Evolutionary conservation across 2,888 invertebrate species (phyloP), one percentile per base, ranked within the genome.

Genomic region (Cloeon dipterum): DNA sequence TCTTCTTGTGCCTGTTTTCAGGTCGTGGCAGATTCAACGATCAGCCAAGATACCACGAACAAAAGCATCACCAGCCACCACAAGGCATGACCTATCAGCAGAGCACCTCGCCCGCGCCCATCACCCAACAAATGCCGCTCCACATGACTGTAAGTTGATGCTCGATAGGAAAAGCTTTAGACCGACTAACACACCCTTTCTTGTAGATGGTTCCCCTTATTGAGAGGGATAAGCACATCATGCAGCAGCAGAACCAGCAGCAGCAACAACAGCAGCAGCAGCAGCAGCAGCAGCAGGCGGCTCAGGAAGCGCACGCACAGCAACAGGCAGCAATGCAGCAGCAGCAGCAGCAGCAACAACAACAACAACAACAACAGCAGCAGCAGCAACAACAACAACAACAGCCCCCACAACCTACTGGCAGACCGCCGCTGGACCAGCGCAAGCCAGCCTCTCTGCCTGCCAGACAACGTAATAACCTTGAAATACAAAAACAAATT

Each of bases 311-410:
- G 29, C 35, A 40, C 39, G 18, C 32, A 23, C 26, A 8, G 38
- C 42, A 16, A 44, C 49, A 49, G 40, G 42, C 41, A 37, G 47
- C 49, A 36, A 40, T 47, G 29, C 43, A 46, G 35, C 47, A 45
- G 17, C 47, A 46, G 20, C 42, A 42, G 18, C 42, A 42, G 32
- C 40, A 44, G 23, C 47, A 44, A 18, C 45, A 38, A 11, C 42
- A 39, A 35, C 50, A 46, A 37, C 50, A 41, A 21, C 49, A 49
- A 21, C 50, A 43, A 37, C 46, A 42, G 23, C 44, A 47, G 14
- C 45, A 44, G 17, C 44, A 45, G 20, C 59, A 59, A 51, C 57
- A 58, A 17, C 59, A 61, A 7, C 62, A 61, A 38, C 62, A 59
- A 45, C 47, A 54, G 50, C 45, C 55, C 49, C 50, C 41, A 18